phyloP scores from a whole-genome alignment of 2,797 vertebrate genomes.

The Acomys russatus region DNA sequence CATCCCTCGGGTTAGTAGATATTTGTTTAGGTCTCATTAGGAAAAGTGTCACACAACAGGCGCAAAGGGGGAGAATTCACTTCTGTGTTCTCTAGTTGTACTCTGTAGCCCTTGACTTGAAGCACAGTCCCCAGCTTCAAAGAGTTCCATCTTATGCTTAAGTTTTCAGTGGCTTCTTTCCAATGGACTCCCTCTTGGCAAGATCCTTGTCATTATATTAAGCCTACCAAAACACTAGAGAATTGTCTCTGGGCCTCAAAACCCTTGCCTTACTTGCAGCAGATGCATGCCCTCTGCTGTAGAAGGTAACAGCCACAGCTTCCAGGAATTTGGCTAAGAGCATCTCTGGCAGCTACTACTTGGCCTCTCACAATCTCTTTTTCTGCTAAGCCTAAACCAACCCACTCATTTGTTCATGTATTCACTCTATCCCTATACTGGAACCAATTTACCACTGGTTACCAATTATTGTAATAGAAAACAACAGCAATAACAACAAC shows the following conservation, averaged over 20 bases:
- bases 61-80: neutral
- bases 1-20: neutral
- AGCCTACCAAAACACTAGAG: neutral
- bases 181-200: neutral
- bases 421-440: neutral
- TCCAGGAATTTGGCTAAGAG: neutral
- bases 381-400: constrained; percentile 25
- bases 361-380: neutral
- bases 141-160: neutral
- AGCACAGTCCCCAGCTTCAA: neutral
- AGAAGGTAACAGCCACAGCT: neutral
- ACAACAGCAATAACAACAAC: neutral
- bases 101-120: neutral
- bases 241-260: neutral
- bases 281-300: neutral
- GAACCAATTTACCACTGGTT: neutral
- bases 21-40: neutral
- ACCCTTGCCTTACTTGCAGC: neutral
- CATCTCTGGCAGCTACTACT: neutral
- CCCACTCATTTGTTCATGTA: neutral
- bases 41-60: neutral
- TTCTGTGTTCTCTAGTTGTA: neutral
- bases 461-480: neutral
- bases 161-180: neutral
- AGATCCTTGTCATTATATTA: neutral